Base-by-base conservation (phyloP, 2,888 invertebrate species). In the Furcula furcula region DNA sequence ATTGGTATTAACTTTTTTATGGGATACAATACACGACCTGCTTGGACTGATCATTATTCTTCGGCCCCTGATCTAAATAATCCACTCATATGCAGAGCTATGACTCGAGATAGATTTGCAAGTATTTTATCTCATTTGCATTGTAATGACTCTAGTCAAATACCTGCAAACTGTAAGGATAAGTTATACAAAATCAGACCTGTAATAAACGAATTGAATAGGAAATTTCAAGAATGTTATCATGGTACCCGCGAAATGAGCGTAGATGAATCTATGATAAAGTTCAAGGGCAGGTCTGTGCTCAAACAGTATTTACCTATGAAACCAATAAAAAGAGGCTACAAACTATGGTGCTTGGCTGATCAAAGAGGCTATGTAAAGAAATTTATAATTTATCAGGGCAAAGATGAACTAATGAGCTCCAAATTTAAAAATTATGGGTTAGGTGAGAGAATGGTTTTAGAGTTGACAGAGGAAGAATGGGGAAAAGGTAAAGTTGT, bases 251-350 rank as follows among this genome's bases (percentile, higher is more conserved):
- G 53, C 18, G 42, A 50, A 42, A 29, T 54, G 36, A 50, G 47
- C 44, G 46, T 49, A 35, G 53, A 51, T 46, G 49, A 52, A 31
- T 54, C 53, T 19, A 51, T 54, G 51, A 37, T 50, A 22, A 55
- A 50, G 47, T 53, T 51, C 20, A 49, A 51, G 37, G 47, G 42
- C 29, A 40, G 48, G 31, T 44, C 42, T 31, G 41, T n/a, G n/a
- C n/a, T n/a, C n/a, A n/a, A n/a, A n/a, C n/a, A n/a, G n/a, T n/a
- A n/a, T n/a, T n/a, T n/a, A n/a, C n/a, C n/a, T n/a, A n/a, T n/a
- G n/a, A n/a, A n/a, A n/a, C n/a, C n/a, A 44, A 68, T 57, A 40
- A 66, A 65, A 50, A 41, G 65, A 13, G 65, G 65, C 4, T 65
- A 59, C 41, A 64, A 65, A 22, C 9, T 36, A 16, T 36, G 36